These are phyloP conservation scores for Lingula anatina DNA, from an alignment of 2,888 invertebrate species.

Conservation along the genomic window DNA sequence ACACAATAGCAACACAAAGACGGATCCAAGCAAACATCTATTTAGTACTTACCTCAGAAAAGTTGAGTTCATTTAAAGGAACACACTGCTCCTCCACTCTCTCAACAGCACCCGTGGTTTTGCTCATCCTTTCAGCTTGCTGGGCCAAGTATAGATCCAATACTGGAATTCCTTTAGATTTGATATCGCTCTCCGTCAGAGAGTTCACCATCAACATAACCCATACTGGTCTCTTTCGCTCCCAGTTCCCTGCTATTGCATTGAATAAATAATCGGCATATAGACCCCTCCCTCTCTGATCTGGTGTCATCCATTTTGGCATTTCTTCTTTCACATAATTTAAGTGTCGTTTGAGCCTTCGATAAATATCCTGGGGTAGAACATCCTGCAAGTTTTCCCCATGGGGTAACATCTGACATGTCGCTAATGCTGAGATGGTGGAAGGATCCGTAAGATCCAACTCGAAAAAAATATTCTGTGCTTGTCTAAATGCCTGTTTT, in stretches of 20 bases:
- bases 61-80: conserved; percentile 56
- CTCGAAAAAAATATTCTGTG: conserved; percentile 57
- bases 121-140: conserved; percentile 53
- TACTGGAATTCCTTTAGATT: conserved; percentile 54
- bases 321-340: conserved; percentile 52
- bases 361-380: conserved; percentile 53
- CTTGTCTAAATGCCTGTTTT: conserved; percentile 55
- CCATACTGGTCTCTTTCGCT: conserved; percentile 58
- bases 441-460: conserved; percentile 56
- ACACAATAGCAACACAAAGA: too few relatives aligned
- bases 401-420: conserved; percentile 54
- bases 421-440: conserved; percentile 53
- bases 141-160: conserved; percentile 58
- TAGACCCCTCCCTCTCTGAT: conserved; percentile 47
- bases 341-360: conserved; percentile 53
- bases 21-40: too few relatives aligned
- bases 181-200: conserved; percentile 54
- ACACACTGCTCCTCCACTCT: conserved; percentile 58
- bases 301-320: conserved; percentile 53
- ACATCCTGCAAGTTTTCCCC: conserved; percentile 47
- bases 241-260: conserved; percentile 57
- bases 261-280: conserved; percentile 55
- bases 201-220: conserved; percentile 58
- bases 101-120: conserved; percentile 56
- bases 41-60: conserved; percentile 56